Conservation (phyloP, 1,140 invertebrate genomes). For the Euglossa dilemma region DNA sequence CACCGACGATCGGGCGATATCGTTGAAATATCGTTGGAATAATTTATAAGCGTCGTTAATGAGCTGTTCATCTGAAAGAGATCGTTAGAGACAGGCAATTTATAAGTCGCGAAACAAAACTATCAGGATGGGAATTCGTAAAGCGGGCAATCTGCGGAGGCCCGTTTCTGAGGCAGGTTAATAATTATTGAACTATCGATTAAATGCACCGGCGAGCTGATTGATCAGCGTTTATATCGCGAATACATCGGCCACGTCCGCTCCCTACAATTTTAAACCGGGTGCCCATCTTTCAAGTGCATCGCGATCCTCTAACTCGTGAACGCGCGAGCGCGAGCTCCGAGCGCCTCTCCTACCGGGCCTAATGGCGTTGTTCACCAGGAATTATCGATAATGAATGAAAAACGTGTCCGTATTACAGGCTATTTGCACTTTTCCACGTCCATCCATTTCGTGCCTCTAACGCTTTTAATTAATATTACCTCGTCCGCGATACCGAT, state of each 20-base stretch:
- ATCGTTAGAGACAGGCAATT: conserved; percentile 64
- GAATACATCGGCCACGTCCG: conserved; percentile 68
- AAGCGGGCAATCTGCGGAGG: conserved; percentile 60
- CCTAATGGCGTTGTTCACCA: conserved; percentile 54
- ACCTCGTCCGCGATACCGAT: background rate
- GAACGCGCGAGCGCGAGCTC: conserved; percentile 30
- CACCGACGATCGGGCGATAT: background rate
- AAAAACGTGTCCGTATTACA: conserved; percentile 33
- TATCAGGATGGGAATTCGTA: conserved; percentile 51
- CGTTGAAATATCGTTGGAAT: conserved; percentile 33
- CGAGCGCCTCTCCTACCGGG: conserved; percentile 5
- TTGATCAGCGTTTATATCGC: conserved; percentile 74
- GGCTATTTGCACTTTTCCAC: background rate
- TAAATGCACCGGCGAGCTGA: conserved; percentile 73
- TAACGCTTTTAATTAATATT: conserved; percentile 28
- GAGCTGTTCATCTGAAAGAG: conserved; percentile 49
- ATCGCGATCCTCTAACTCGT: conserved; percentile 51
- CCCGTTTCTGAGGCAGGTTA: conserved; percentile 61
- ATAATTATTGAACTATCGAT: conserved; percentile 77
- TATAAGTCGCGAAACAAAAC: conserved; percentile 58
- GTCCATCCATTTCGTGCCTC: background rate
- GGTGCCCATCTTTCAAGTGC: conserved; percentile 55
- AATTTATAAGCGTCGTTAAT: conserved; percentile 50
- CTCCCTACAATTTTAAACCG: conserved; percentile 69
- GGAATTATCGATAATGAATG: conserved; percentile 57